phyloP scores from a whole-genome alignment of 2,888 invertebrate genomes.

The Temnothorax ravouxi region DNA sequence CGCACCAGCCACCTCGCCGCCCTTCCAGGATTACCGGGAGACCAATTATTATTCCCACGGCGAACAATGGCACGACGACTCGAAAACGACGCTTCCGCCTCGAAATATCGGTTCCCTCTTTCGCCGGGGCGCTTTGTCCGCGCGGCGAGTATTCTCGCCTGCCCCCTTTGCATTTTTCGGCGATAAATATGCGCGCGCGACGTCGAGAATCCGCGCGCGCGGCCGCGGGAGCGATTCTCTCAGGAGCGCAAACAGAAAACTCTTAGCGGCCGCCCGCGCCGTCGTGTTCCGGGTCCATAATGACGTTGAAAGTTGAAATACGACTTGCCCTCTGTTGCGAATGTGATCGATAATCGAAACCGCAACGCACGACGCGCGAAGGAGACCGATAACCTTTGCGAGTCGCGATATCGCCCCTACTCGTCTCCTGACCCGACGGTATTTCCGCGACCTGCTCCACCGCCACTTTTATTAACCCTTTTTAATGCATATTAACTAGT shows the following conservation, averaged over 20 bases:
- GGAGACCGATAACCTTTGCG: slow-evolving; percentile 29
- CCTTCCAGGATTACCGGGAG: slow-evolving; percentile 74
- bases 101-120: slow-evolving; percentile 62
- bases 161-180: slow-evolving; percentile 55
- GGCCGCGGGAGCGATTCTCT: slow-evolving; percentile 47
- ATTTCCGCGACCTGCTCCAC: slow-evolving; percentile 76
- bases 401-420: slow-evolving; percentile 26
- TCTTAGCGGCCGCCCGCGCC: slow-evolving; percentile 18
- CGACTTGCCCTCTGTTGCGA: not conserved
- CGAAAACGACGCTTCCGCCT: slow-evolving; percentile 59
- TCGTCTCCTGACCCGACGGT: slow-evolving; percentile 22
- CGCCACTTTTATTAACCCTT: slow-evolving; percentile 83
- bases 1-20: slow-evolving; percentile 55
- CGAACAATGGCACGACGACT: slow-evolving; percentile 71
- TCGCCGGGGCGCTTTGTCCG: slow-evolving; percentile 47
- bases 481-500: slow-evolving; percentile 85
- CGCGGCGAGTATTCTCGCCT: slow-evolving; percentile 43
- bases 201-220: slow-evolving; percentile 53
- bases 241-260: slow-evolving; percentile 45
- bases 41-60: slow-evolving; percentile 79
- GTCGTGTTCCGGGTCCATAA: slow-evolving; percentile 35
- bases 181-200: slow-evolving; percentile 59
- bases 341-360: slow-evolving; percentile 38
- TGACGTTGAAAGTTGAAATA: slow-evolving; percentile 27
- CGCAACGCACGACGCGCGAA: slow-evolving; percentile 2